Conservation (phyloP, 2,797 vertebrate species). For the Dermochelys coriacea region DNA sequence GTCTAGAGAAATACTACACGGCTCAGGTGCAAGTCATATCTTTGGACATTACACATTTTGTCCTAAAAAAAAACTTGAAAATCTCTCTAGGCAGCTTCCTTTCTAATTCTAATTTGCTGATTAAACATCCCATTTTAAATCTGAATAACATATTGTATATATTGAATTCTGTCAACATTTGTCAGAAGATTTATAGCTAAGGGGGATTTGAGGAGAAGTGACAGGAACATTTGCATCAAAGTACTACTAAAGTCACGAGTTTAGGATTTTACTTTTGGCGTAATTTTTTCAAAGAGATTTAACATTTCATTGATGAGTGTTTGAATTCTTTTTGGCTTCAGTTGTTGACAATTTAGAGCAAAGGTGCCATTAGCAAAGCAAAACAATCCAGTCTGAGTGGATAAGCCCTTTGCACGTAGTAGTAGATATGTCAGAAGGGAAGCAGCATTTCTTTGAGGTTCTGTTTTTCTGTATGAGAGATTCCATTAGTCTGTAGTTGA, state of each 20-base stretch:
- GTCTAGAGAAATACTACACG: too few species aligned
- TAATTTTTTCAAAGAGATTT: background rate
- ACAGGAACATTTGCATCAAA: background rate
- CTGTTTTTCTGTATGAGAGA: background rate
- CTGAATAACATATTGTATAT: background rate
- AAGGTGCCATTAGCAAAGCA: background rate
- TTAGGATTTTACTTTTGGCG: fast-evolving
- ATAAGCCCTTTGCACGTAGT: background rate
- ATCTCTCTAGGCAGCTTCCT: background rate
- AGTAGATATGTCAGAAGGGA: background rate
- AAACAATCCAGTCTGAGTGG: background rate
- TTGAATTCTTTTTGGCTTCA: background rate
- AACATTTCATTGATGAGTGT: background rate
- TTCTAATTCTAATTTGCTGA: background rate
- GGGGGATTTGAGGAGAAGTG: background rate
- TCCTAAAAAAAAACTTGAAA: background rate
- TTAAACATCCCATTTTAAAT: background rate
- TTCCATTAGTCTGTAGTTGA: background rate
- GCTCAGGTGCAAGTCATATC: background rate
- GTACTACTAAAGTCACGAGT: background rate
- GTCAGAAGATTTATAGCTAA: background rate
- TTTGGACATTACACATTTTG: background rate
- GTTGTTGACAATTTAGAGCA: background rate
- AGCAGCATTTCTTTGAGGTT: slow-evolving; percentile 3
- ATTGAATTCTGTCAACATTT: background rate